phyloP scores from a whole-genome alignment of 2,888 invertebrate species.

The Napeogenes sylphis region DNA sequence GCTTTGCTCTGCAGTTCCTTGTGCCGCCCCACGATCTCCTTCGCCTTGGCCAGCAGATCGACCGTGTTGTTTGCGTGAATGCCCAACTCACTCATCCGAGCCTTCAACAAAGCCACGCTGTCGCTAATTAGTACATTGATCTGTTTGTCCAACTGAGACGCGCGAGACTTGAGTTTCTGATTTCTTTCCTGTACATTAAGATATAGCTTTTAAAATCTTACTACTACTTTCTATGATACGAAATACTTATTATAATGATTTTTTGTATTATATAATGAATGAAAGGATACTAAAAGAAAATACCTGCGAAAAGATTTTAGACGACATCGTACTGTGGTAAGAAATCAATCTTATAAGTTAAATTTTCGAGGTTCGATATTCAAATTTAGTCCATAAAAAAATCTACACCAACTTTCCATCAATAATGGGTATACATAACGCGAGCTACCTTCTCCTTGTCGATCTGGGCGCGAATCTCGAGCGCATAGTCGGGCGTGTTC shows the following conservation, averaged over 20 bases:
- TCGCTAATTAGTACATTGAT: constrained; percentile 94
- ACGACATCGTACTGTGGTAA: background rate
- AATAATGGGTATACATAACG: background rate
- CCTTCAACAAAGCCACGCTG: constrained; percentile 91
- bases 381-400: too few species aligned
- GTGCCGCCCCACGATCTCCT: constrained; percentile 94
- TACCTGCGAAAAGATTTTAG: background rate
- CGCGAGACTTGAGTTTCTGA: constrained; percentile 87
- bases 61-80: constrained; percentile 92
- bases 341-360: background rate
- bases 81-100: constrained; percentile 93
- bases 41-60: constrained; percentile 90
- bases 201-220: constrained; percentile 17
- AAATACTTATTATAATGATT: background rate
- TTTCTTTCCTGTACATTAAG: constrained; percentile 81
- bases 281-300: background rate
- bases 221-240: constrained; percentile 7
- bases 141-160: constrained; percentile 94
- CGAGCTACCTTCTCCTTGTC: constrained; percentile 84
- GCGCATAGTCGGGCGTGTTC: constrained; percentile 86
- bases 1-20: constrained; percentile 94
- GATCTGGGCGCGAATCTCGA: constrained; percentile 85
- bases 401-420: too few species aligned
- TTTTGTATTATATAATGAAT: too few species aligned
- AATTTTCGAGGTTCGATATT: background rate